Evolutionary conservation across 2,888 invertebrate genomes (phyloP), one percentile per base, ranked within the genome.

Genomic region (Loripinus fragilis): DNA sequence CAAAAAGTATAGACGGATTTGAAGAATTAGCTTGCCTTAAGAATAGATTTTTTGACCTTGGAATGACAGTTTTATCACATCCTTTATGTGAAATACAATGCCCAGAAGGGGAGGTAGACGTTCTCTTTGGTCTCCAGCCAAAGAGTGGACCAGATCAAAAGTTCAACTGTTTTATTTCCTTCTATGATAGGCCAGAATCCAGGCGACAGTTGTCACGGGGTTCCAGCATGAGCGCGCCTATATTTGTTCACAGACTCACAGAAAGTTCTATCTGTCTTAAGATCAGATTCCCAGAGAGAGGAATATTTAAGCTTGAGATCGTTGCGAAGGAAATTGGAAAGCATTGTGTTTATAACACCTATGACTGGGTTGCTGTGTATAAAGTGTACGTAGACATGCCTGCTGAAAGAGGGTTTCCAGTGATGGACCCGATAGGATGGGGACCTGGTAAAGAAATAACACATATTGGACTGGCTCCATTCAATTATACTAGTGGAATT

Each of bases 381-480:
- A 90, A 89, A 79, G 83, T 87, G 10, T 41, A 80, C 10, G 87
- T 86, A 23, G 85, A 85, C 30, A 79, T 81, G n/a, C 80, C 83
- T n/a, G 81, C 86, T 8, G 83, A 83, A 15, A 81, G 81, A 48
- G 89, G 89, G 2, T 88, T 90, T 71, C 92, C 92, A 0, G 88
- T 88, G 70, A 83, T 82, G 72, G 90, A 90, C 8, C 88, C 88
- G 0, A 88, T 89, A 20, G 92, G 92, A 1, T 92, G 92, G 92
- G 92, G 92, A 0, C 90, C 91, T 1, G 89, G 89, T 2, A 74
- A 76, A 20, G 81, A 85, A 41, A 76, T 84, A 0, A 60, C 71
- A 8, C 79, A 85, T 28, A 70, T 88, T 28, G 86, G 87, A 17
- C 66, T 89, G 10, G 81, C 79, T 2, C 79, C 84, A 3, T 84